phyloP scores from a whole-genome alignment of 2,797 vertebrate genomes.

The Gephyroberyx darwinii region DNA sequence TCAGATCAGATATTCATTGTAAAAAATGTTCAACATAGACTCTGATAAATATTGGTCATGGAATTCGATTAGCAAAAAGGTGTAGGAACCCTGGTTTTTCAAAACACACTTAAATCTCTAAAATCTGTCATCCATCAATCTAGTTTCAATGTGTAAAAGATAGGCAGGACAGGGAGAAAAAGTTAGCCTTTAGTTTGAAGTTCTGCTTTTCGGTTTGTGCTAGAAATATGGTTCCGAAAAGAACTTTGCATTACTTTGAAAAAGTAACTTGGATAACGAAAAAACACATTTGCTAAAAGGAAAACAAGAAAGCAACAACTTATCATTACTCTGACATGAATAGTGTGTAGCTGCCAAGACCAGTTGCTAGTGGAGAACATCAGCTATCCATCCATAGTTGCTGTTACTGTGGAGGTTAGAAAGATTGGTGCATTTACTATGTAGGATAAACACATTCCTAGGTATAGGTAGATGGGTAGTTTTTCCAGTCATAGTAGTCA shows the following conservation, averaged over 20 bases:
- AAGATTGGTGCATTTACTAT: not conserved
- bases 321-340: not conserved
- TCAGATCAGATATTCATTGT: no score
- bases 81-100: no score
- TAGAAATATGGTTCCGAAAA: not conserved
- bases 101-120: no score
- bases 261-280: not conserved
- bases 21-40: no score
- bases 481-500: not conserved
- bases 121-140: no score
- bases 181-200: no score
- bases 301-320: not conserved
- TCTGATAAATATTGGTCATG: no score
- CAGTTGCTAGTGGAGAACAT: not conserved
- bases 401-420: not conserved
- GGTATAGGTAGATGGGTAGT: no score
- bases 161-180: no score
- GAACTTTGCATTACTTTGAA: not conserved
- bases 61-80: no score
- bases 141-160: no score
- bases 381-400: not conserved
- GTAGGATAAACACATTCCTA: not conserved
- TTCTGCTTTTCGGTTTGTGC: not conserved
- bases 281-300: no score
- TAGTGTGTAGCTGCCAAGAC: not conserved